Base-by-base conservation (phyloP, 1,140 invertebrate genomes). In the Euura saliciscinereae region DNA sequence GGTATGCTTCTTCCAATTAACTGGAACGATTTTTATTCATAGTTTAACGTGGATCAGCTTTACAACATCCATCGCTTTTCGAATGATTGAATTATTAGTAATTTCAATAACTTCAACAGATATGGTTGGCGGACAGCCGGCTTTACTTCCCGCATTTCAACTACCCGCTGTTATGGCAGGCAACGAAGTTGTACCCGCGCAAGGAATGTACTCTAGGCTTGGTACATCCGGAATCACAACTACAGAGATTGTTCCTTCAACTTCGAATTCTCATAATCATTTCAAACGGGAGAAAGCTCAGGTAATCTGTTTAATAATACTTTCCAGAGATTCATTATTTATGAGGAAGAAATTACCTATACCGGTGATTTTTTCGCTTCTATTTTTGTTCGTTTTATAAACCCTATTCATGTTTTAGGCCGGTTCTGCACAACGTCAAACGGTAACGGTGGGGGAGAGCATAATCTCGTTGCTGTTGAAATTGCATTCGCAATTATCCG, bases 401-500 rank as follows among this genome's bases (percentile, higher is more conserved):
- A 7, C 68, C 75, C 11, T 65, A 73, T 11, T 6, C 59, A 8
- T 74, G 69, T 1, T 73, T 11, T 66, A 77, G 65, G 43, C 68
- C 11, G 71, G 76, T 44, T 68, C 71, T 80, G 78, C 70, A 80
- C 82, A 86, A 44, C 88, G 90, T 66, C 89, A 91, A 11, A 86
- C 90, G 67, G 88, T 93, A 0, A 89, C 91, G 71, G 89, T 95
- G 13, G 95, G 96, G 78, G 97, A 99, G 85, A 98, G 95, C 73
- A 96, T 99, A 69, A 92, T 99, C 75, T 97, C 96, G 0, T 87
- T 99, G 51, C 87, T 99, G 43, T 88, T 99, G 7, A 97, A 97
- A 84, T 88, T 99, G n/a, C 97, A 99, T 85, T 95, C 95, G 0
- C 96, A 98, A 83, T 86, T 98, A 10, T 94, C 94, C 0, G 95